These are phyloP conservation scores for Tetraodon nigroviridis DNA, from an alignment of 2,113 vertebrate genomes.

Conservation along the genomic window DNA sequence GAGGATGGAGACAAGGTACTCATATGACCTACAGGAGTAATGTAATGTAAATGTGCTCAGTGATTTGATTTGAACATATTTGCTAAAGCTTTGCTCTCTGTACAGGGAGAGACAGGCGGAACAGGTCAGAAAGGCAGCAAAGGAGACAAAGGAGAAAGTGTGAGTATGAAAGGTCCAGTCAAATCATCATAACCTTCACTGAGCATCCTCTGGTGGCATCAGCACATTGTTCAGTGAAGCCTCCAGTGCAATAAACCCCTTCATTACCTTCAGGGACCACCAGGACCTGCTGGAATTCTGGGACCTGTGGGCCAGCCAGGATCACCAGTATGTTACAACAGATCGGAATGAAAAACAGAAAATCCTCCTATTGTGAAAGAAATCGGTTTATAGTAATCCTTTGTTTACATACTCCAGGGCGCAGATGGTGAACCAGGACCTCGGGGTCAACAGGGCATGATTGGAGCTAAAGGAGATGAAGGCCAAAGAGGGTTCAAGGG, in stretches of 20 bases:
- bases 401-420: constrained; percentile 70
- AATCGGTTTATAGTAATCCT: not conserved
- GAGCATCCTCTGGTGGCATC: constrained; percentile 8
- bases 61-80: not conserved
- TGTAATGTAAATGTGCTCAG: not conserved
- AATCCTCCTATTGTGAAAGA: not conserved
- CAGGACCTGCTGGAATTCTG: constrained; percentile 81
- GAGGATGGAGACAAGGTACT: constrained; percentile 91
- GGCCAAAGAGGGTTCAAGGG: constrained; percentile 81
- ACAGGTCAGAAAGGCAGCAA: constrained; percentile 89
- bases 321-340: constrained; percentile 69
- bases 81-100: not conserved
- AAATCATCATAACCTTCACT: constrained; percentile 10
- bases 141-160: constrained; percentile 86
- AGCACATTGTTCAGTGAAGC: constrained; percentile 12
- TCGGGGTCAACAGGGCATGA: constrained; percentile 86
- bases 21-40: constrained; percentile 1
- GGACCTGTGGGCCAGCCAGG: constrained; percentile 84
- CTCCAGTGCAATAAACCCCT: constrained; percentile 9
- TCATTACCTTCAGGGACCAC: constrained; percentile 76
- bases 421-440: constrained; percentile 84
- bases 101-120: constrained; percentile 83
- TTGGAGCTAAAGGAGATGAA: constrained; percentile 89
- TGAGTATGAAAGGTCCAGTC: constrained; percentile 62
- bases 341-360: not conserved